phyloP scores from a whole-genome alignment of 2,888 invertebrate genomes.

The Eutolmus rufibarbis region DNA sequence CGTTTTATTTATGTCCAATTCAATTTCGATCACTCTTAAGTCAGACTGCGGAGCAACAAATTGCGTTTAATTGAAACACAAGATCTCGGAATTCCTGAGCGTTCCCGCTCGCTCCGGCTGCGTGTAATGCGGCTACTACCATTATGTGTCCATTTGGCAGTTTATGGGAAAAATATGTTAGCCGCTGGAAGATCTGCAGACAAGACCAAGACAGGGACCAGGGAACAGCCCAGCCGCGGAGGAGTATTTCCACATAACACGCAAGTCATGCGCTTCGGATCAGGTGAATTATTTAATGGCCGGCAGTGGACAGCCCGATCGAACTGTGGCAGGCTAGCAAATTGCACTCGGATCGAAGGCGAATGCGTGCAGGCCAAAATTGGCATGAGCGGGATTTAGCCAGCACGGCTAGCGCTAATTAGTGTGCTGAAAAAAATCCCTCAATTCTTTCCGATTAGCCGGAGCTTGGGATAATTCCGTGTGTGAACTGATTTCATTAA shows the following conservation, averaged over 20 bases:
- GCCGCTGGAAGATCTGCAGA: slow-evolving; percentile 18
- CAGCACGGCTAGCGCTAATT: background rate
- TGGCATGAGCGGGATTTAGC: slow-evolving; percentile 18
- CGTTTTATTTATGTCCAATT: slow-evolving; percentile 64
- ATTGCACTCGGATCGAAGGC: background rate
- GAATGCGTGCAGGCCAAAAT: slow-evolving; percentile 27
- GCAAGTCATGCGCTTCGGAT: slow-evolving; percentile 35
- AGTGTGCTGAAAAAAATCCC: background rate
- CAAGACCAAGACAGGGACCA: background rate
- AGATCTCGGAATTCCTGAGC: slow-evolving; percentile 46
- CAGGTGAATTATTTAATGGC: slow-evolving; percentile 42
- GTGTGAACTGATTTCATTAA: background rate
- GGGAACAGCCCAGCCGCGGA: background rate
- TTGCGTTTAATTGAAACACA: slow-evolving; percentile 49
- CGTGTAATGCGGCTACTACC: slow-evolving; percentile 36
- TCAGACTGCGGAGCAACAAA: slow-evolving; percentile 44
- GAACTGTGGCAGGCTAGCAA: background rate
- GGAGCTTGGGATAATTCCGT: background rate
- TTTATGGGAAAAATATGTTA: slow-evolving; percentile 41
- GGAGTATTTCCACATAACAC: slow-evolving; percentile 42
- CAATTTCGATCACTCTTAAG: slow-evolving; percentile 58
- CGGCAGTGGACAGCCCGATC: background rate
- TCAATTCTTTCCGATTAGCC: background rate
- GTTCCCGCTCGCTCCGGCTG: background rate
- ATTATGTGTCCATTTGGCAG: slow-evolving; percentile 42